Evolutionary conservation across 2,797 vertebrate genomes (phyloP), one percentile per base, ranked within the genome.

Genomic region (Catharus ustulatus): DNA sequence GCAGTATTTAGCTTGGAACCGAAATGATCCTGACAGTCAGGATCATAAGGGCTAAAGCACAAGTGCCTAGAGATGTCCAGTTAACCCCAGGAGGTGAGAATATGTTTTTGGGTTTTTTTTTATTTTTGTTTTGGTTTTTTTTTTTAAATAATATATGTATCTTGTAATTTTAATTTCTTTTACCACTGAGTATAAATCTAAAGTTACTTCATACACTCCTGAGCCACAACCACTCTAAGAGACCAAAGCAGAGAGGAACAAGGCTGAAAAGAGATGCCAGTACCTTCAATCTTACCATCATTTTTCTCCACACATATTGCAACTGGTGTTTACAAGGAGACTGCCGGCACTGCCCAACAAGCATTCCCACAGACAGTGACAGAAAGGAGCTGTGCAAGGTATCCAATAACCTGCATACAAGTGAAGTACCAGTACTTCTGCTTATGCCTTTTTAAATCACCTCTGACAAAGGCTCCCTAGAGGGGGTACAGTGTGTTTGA

Each of bases 161-260:
- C 5, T 45, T 55, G 42, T 34, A 2, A 59, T n/a, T 71, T 76
- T 58, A 54, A 62, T 46, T n/a, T 68, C 11, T 84, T 66, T 40
- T 42, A 68, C 49, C 13, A 59, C 4, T 0, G 0, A 73, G 34
- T 43, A 77, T 48, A 43, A 74, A 57, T n/a, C 23, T 10, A 5
- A 58, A 80, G 13, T 68, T 82, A 55, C 49, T 75, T 61, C 34
- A 64, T 5, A 30, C 2, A 4, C 46, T 89, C 10, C 46, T 27
- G 23, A 84, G 16, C 40, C 64, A 15, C 19, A 68, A 27, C 4
- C 14, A 26, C 24, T 5, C 7, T 29, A 38, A 45, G 19, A 66
- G 15, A 51, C 11, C 1, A 3, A 83, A 34, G 23, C 15, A 87
- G 34, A 38, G 55, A 73, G 29, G 30, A 5, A 7, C 5, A 49